Conservation (phyloP, 2,888 invertebrate species). For the Encarsia formosa region DNA sequence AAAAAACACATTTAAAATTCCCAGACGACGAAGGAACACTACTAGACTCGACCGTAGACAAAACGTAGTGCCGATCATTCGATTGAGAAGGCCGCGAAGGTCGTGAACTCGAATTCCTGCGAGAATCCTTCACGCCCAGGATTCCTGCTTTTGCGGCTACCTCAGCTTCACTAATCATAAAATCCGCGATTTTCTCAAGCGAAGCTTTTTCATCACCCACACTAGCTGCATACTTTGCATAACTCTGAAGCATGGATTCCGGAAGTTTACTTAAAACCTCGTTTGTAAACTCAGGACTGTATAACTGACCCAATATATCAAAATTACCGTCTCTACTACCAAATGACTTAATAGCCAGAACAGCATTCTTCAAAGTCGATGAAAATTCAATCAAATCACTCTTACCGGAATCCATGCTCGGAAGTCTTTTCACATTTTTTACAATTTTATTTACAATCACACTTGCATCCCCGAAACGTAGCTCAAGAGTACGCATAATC, state of each 20-base stretch:
- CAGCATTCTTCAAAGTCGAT: conserved; percentile 1
- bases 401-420: neutral
- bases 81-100: neutral
- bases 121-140: neutral
- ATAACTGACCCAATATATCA: neutral
- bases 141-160: neutral
- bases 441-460: neutral
- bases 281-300: neutral
- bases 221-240: neutral
- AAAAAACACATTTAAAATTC: neutral
- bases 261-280: neutral
- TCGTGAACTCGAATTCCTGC: neutral
- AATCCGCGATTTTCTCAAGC: neutral
- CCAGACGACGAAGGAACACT: too few relatives aligned
- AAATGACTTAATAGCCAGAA: neutral
- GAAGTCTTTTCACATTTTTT: neutral
- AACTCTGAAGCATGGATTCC: neutral
- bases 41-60: neutral
- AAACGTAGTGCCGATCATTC: too few relatives aligned
- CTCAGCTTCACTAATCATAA: neutral
- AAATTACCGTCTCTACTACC: too few relatives aligned
- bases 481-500: neutral
- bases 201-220: neutral
- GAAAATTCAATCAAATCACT: neutral
- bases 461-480: neutral